These are phyloP conservation scores for Thymelicus sylvestris DNA, from an alignment of 2,888 invertebrate species.

Conservation along the genomic window DNA sequence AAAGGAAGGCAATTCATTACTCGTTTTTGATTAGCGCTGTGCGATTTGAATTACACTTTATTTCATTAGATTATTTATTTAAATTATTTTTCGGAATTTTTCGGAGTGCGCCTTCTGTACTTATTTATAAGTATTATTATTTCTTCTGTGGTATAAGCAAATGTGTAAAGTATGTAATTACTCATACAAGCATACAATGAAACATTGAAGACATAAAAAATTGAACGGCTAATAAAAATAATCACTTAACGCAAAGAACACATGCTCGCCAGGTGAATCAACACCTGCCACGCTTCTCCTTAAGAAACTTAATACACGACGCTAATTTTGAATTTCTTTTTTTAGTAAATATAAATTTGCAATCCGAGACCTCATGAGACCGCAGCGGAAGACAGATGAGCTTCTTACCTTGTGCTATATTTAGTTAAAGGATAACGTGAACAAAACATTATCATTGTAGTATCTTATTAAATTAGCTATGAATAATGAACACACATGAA, in stretches of 20 bases:
- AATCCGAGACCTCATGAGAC: constrained; percentile 71
- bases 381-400: constrained; percentile 69
- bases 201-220: neutral
- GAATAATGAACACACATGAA: no score
- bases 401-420: constrained; percentile 73
- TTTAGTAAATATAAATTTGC: constrained; percentile 54
- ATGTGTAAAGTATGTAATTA: no score
- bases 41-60: no score
- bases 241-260: constrained; percentile 64
- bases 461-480: neutral
- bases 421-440: constrained; percentile 56
- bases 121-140: no score
- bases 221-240: constrained; percentile 20
- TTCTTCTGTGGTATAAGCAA: no score
- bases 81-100: no score
- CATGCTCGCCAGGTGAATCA: constrained; percentile 76
- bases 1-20: no score
- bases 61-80: no score
- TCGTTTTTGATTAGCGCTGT: no score
- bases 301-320: constrained; percentile 76
- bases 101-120: no score
- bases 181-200: no score
- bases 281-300: constrained; percentile 72
- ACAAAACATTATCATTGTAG: neutral
- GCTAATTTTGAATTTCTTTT: constrained; percentile 61